Percentiles rank a stretch among this genome's conserved stretches.
Conservation (phyloP, 2,888 invertebrate species). For the Drosophila mimetica region DNA sequence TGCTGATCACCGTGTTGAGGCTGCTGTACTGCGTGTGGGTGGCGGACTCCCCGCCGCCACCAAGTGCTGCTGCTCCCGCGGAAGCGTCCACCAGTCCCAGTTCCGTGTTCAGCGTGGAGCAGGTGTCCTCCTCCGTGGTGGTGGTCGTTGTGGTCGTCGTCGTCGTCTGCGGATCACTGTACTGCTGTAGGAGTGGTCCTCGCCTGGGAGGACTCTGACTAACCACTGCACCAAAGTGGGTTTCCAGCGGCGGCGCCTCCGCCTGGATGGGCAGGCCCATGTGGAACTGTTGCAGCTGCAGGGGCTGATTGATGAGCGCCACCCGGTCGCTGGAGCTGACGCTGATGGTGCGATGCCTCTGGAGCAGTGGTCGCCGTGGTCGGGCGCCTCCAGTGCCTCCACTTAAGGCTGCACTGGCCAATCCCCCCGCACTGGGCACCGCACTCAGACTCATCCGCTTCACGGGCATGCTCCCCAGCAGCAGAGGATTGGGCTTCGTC, state of each 20-base stretch:
- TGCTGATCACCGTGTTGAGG: conserved; percentile 79
- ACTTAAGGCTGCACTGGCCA: neutral
- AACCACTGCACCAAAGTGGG: conserved; percentile 81
- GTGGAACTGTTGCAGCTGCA: conserved; percentile 65
- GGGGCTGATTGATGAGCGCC: conserved; percentile 70
- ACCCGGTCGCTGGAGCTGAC: conserved; percentile 77
- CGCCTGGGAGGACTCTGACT: conserved; percentile 77
- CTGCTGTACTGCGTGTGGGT: conserved; percentile 81
- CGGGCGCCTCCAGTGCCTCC: conserved; percentile 53
- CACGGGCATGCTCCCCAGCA: conserved; percentile 33
- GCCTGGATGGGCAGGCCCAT: conserved; percentile 46
- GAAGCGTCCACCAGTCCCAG: conserved; percentile 63
- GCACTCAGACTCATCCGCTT: conserved; percentile 73
- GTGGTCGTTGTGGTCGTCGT: conserved; percentile 78
- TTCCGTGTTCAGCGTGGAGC: conserved; percentile 83
- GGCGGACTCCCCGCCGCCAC: conserved; percentile 49
- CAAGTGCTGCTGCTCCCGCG: conserved; percentile 3
- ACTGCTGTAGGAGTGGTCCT: conserved; percentile 81
- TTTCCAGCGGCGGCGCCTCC: conserved; percentile 75
- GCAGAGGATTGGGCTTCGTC: conserved; percentile 15
- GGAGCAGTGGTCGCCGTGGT: conserved; percentile 74
- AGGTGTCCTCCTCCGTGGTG: conserved; percentile 83
- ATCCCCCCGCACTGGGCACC: conserved; percentile 26
- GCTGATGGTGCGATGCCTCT: conserved; percentile 82
- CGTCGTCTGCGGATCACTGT: conserved; percentile 83